phyloP scores from a whole-genome alignment of 1,140 invertebrate species.

The Plutomurus gul region DNA sequence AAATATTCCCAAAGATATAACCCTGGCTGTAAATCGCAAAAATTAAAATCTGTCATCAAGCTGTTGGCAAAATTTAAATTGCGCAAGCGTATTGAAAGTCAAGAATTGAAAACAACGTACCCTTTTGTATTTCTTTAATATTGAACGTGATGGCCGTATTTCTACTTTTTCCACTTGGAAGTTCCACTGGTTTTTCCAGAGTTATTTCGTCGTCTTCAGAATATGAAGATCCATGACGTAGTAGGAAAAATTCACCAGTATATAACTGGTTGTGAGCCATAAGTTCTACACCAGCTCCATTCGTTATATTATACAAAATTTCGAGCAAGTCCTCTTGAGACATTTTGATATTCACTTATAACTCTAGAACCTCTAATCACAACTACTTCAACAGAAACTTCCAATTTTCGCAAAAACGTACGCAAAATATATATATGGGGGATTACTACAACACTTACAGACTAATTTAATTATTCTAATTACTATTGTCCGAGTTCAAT shows the following conservation, averaged over 20 bases:
- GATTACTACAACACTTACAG: too few relatives aligned
- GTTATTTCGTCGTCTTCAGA: background rate
- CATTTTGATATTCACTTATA: background rate
- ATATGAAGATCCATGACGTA: background rate
- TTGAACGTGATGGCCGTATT: background rate
- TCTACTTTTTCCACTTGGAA: background rate
- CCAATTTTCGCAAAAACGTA: too few relatives aligned
- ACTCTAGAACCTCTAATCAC: background rate
- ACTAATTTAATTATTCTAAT: too few relatives aligned
- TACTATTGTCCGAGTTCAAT: too few relatives aligned
- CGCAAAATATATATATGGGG: too few relatives aligned
- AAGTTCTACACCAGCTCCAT: constrained; percentile 32
- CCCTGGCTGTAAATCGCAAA: constrained; percentile 27
- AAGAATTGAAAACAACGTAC: background rate
- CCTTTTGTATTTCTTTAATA: constrained; percentile 27
- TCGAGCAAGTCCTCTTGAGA: constrained; percentile 6
- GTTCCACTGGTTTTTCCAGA: constrained; percentile 16
- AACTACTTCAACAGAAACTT: background rate
- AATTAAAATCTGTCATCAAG: background rate
- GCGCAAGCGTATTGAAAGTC: background rate
- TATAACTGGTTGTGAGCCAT: background rate
- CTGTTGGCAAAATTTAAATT: background rate
- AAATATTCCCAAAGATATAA: constrained; percentile 9
- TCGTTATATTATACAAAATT: background rate
- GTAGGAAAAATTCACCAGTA: constrained; percentile 29